phyloP scores from a whole-genome alignment of 1,140 invertebrate genomes.

The Dendroctonus ponderosae region DNA sequence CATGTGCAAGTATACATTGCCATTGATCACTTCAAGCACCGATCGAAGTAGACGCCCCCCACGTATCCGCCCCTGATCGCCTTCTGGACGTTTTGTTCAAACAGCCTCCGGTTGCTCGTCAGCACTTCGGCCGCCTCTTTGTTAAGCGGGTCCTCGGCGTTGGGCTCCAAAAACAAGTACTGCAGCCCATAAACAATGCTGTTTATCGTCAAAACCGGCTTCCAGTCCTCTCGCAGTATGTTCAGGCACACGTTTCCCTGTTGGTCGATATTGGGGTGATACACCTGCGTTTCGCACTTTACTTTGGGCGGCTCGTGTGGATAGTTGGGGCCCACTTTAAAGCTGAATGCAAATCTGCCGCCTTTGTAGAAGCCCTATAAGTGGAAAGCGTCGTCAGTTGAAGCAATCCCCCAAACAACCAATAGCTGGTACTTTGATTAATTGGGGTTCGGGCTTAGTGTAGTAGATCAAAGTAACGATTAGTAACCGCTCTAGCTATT shows the following conservation, averaged over 20 bases:
- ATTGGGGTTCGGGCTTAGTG: no score
- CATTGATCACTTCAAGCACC: constrained; percentile 87
- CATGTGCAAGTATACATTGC: constrained; percentile 1
- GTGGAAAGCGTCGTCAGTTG: neutral
- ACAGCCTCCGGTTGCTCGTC: constrained; percentile 88
- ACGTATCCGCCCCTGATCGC: constrained; percentile 95
- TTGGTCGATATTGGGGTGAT: constrained; percentile 94
- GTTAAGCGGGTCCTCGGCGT: constrained; percentile 97
- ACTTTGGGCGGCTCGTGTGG: constrained; percentile 96
- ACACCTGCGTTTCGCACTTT: constrained; percentile 91
- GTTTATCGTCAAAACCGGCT: constrained; percentile 96
- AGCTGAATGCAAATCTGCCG: constrained; percentile 94
- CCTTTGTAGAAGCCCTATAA: constrained; percentile 89
- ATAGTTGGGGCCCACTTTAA: constrained; percentile 96
- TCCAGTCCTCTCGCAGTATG: constrained; percentile 97
- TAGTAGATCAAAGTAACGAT: no score
- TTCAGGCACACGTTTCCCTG: constrained; percentile 95
- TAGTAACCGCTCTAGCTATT: no score
- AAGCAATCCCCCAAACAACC: neutral
- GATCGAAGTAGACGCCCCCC: constrained; percentile 89
- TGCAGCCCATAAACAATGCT: constrained; percentile 97
- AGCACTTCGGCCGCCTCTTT: constrained; percentile 98
- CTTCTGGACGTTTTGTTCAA: constrained; percentile 95
- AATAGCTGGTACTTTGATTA: no score
- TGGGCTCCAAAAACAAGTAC: constrained; percentile 97